Conservation (phyloP, 2,797 vertebrate species). For the Acanthis flammea region DNA sequence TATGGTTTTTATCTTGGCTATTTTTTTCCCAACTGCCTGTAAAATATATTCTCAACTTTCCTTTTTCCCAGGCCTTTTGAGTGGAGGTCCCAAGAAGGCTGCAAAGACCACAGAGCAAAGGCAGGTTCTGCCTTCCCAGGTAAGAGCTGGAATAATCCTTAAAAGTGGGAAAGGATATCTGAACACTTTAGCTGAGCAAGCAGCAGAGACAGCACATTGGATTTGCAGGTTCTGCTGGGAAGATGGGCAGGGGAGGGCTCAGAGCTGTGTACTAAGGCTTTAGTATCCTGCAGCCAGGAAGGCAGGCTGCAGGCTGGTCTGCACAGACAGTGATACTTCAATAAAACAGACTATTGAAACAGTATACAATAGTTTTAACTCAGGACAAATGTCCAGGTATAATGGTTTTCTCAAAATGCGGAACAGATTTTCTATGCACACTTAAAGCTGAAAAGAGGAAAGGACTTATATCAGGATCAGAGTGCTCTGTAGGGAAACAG, state of each 20-base stretch:
- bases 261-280: neutral
- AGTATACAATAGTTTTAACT: neutral
- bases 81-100: neutral
- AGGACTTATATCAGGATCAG: neutral
- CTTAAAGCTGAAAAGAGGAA: neutral
- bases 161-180: neutral
- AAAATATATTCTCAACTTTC: neutral
- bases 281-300: neutral
- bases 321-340: neutral
- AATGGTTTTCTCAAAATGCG: neutral
- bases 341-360: neutral
- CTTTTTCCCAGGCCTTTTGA: accelerated
- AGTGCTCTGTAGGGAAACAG: neutral
- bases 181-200: neutral
- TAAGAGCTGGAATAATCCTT: neutral
- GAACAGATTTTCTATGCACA: neutral
- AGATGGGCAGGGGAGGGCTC: neutral
- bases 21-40: neutral
- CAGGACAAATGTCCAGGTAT: neutral
- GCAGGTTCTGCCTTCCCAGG: neutral
- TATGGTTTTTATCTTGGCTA: neutral
- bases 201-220: neutral
- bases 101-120: neutral
- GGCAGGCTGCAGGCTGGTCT: neutral
- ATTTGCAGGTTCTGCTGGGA: neutral